These are phyloP conservation scores for Montipora capricornis DNA, from an alignment of 64 coral and sea anemone species.

Conservation along the genomic window DNA sequence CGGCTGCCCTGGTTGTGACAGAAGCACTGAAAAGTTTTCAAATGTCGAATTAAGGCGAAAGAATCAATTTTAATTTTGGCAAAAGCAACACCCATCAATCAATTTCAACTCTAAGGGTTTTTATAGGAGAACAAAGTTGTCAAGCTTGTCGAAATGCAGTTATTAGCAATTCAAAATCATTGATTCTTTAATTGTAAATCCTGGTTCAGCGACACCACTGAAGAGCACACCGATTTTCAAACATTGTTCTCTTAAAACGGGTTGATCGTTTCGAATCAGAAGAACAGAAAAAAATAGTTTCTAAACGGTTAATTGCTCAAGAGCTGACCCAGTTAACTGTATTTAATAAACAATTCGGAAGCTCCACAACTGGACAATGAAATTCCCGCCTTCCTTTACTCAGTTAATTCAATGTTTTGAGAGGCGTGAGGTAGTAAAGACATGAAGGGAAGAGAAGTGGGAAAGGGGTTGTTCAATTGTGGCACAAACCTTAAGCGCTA, in stretches of 20 bases:
- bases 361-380: conserved; percentile 51
- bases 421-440: conserved; percentile 70
- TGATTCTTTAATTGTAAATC: conserved; percentile 29
- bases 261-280: background rate
- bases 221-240: background rate
- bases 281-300: conserved; percentile 30
- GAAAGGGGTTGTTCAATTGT: conserved; percentile 67
- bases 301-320: conserved; percentile 64
- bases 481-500: conserved; percentile 54
- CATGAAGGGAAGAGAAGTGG: conserved; percentile 63
- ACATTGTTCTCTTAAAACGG: conserved; percentile 16
- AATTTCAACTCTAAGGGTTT: conserved; percentile 34
- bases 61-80: conserved; percentile 57
- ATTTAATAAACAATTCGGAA: conserved; percentile 59
- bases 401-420: conserved; percentile 61
- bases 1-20: conserved; percentile 24
- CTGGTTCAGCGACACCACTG: background rate
- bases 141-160: conserved; percentile 27
- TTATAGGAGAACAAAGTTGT: conserved; percentile 48
- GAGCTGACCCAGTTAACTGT: conserved; percentile 64
- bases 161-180: conserved; percentile 68
- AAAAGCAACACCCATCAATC: conserved; percentile 42
- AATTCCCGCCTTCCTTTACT: conserved; percentile 60
- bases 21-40: conserved; percentile 29
- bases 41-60: conserved; percentile 37